phyloP scores from a whole-genome alignment of 2,888 invertebrate genomes.

The Pandemis heparana region DNA sequence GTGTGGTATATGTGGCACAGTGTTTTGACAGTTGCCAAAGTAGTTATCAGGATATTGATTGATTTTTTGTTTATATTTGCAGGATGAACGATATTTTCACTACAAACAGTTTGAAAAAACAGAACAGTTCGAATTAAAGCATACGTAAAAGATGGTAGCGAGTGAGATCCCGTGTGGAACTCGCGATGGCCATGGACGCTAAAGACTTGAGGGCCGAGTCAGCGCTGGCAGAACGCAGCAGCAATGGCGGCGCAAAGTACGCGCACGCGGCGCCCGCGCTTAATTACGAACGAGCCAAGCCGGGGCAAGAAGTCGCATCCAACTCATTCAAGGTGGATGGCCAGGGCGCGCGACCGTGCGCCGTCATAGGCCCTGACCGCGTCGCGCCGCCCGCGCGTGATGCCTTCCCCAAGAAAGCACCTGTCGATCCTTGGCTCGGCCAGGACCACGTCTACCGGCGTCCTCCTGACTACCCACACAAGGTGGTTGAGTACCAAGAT shows the following conservation, averaged over 20 bases:
- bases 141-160: slow-evolving; percentile 66
- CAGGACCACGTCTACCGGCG: slow-evolving; percentile 66
- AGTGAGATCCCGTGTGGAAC: slow-evolving; percentile 60
- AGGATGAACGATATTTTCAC: slow-evolving; percentile 67
- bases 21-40: slow-evolving; percentile 83
- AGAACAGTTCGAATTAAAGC: slow-evolving; percentile 47
- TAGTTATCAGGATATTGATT: slow-evolving; percentile 53
- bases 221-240: slow-evolving; percentile 69
- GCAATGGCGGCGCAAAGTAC: slow-evolving; percentile 75
- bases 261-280: slow-evolving; percentile 62
- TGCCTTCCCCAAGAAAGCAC: slow-evolving; percentile 66
- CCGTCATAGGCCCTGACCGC: slow-evolving; percentile 82
- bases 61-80: slow-evolving; percentile 82
- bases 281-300: slow-evolving; percentile 70
- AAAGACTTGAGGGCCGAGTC: slow-evolving; percentile 75
- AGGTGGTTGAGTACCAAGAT: slow-evolving; percentile 66
- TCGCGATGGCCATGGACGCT: slow-evolving; percentile 76
- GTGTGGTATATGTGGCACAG: slow-evolving; percentile 75
- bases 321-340: slow-evolving; percentile 75
- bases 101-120: slow-evolving; percentile 50
- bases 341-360: slow-evolving; percentile 75
- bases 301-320: slow-evolving; percentile 73
- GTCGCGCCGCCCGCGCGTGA: slow-evolving; percentile 69
- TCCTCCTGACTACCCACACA: slow-evolving; percentile 73
- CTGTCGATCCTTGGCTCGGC: slow-evolving; percentile 68